Conservation (phyloP, 2,113 vertebrate genomes). For the Clarias batrachus region DNA sequence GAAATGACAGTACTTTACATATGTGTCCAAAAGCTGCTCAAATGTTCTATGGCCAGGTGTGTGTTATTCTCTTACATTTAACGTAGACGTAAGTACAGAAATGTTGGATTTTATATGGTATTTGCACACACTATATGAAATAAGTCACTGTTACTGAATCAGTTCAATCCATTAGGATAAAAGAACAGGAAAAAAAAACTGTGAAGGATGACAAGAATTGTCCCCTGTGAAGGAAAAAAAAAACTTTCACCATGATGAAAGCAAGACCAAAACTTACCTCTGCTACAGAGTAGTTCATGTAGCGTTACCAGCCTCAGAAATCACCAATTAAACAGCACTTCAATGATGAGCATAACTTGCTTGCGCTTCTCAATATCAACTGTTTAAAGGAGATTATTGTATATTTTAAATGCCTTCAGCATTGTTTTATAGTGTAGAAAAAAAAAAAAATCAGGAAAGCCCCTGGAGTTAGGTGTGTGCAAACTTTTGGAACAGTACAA, state of each 20-base stretch:
- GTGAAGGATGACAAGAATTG: too few relatives aligned
- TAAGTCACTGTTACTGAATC: neutral
- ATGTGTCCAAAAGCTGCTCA: neutral
- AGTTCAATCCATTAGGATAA: neutral
- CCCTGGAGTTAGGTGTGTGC: too few relatives aligned
- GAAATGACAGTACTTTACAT: neutral
- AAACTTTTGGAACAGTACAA: too few relatives aligned
- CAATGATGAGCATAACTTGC: too few relatives aligned
- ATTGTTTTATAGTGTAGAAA: neutral
- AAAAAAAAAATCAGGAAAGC: neutral
- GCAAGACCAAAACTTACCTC: too few relatives aligned
- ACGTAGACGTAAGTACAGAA: neutral
- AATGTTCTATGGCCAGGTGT: neutral
- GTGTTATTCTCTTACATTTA: neutral
- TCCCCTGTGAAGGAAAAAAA: too few relatives aligned
- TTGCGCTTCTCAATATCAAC: too few relatives aligned
- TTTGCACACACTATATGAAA: neutral
- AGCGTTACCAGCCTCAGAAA: too few relatives aligned
- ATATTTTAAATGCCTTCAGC: neutral
- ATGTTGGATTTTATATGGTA: neutral
- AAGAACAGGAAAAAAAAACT: neutral
- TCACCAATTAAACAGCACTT: too few relatives aligned
- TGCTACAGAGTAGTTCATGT: too few relatives aligned
- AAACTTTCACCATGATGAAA: too few relatives aligned
- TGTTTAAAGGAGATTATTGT: too few relatives aligned